Base-by-base conservation (phyloP, 2,113 vertebrate species). In the Lanius collurio region DNA sequence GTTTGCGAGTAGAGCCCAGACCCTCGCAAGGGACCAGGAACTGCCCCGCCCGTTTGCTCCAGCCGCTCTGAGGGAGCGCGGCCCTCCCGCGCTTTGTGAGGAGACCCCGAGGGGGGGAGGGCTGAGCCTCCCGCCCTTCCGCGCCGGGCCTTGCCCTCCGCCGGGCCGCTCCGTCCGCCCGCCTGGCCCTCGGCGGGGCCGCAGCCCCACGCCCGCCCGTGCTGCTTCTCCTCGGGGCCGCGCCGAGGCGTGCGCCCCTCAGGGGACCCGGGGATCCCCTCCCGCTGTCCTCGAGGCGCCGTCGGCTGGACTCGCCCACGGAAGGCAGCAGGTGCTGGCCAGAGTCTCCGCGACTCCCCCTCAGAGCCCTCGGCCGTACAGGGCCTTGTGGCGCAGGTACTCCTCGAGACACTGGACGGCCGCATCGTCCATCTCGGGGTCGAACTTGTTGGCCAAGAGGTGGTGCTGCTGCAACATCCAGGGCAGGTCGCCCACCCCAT, bases 361-460 rank as follows among this genome's bases (percentile, higher is more conserved):
- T 97, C 94, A 98, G 37, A 97, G 94, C 3, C 57, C 95, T 19
- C 31, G 91, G 55, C 96, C 93, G 3, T 97, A 96, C 42, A 99
- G 96, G 17, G 98, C 95, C 93, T 97, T 99, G 52, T 98, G 87
- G 26, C 92, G 98, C 41, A 99, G 96, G 76, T 98, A 76, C n/a
- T 98, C 97, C 91, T 99, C 99, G 31, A 99, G 49, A 31, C 99
- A 99, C 79, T 98, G 98, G 30, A 99, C 96, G 15, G 94, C 98
- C 15, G 97, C 44, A 5, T 99, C 98, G 50, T 99, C 99, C 16
- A 98, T 96, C 11, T 41, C 63, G 6, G 98, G 98, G 88, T 99
- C 99, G 96, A 99, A 99, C 97, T 99, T 99, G 96, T 99, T 99
- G 87, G 99, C 99, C 44, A 99, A 83, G 28, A 99, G 97, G 9